Percentiles rank a stretch among this genome's conserved stretches.
Evolutionary conservation across 2,888 invertebrate species (phyloP).

Genomic region (Metallyticus violacea): DNA sequence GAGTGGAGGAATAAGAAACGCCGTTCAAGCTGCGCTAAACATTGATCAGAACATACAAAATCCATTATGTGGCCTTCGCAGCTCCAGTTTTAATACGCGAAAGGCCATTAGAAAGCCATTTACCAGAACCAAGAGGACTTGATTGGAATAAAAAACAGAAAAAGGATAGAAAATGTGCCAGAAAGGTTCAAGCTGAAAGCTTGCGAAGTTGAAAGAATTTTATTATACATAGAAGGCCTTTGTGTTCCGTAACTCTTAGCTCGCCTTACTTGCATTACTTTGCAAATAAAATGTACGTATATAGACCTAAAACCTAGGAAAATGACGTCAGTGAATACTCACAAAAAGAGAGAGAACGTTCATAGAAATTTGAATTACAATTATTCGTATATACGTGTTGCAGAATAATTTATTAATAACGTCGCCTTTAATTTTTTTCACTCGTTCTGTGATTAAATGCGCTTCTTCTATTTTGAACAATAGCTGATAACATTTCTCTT

Average conservation of each 20-base stretch:
- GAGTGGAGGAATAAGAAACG: not conserved
- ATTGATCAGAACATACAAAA: slow-evolving; percentile 24
- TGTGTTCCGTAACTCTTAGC: not conserved
- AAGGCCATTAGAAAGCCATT: not conserved
- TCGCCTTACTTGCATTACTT: not conserved
- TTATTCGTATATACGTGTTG: too few relatives aligned
- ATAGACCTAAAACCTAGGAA: too few relatives aligned
- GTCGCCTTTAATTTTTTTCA: too few relatives aligned
- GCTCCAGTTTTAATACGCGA: not conserved
- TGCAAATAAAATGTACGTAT: not conserved
- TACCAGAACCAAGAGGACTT: not conserved
- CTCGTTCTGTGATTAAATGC: too few relatives aligned
- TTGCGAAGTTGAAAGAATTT: not conserved
- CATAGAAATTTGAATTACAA: too few relatives aligned
- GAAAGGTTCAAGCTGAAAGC: not conserved
- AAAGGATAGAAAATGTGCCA: not conserved
- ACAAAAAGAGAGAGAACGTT: too few relatives aligned
- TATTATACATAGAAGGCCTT: not conserved
- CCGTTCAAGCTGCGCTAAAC: not conserved
- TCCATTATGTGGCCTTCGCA: slow-evolving; percentile 18
- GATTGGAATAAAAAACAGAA: not conserved
- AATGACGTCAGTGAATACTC: too few relatives aligned
- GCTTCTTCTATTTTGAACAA: too few relatives aligned
- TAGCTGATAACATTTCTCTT: too few relatives aligned
- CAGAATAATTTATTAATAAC: too few relatives aligned